These are phyloP conservation scores for Megamerina dolium DNA, from an alignment of 2,888 invertebrate genomes.

Conservation along the genomic window DNA sequence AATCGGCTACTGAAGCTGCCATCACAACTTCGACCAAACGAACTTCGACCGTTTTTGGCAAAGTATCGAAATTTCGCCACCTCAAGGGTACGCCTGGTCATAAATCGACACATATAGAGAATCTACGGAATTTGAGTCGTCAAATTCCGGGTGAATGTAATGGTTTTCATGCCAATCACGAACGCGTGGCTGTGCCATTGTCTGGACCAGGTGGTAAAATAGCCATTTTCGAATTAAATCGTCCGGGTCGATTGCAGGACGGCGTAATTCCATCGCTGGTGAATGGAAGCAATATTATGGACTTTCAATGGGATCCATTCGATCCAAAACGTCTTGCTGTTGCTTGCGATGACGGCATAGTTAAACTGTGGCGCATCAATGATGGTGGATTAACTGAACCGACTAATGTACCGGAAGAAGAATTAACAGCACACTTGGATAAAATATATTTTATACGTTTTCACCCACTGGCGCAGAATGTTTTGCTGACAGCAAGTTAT, in stretches of 20 bases:
- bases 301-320: constrained; percentile 94
- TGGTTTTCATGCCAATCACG: constrained; percentile 83
- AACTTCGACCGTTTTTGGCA: constrained; percentile 80
- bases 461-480: constrained; percentile 82
- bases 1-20: constrained; percentile 50
- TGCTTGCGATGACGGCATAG: constrained; percentile 82
- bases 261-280: constrained; percentile 82
- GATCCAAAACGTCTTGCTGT: constrained; percentile 72
- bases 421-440: constrained; percentile 75
- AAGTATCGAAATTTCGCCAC: constrained; percentile 88
- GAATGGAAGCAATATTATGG: constrained; percentile 83
- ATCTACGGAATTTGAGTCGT: constrained; percentile 81
- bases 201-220: constrained; percentile 88
- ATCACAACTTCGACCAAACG: constrained; percentile 65
- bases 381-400: constrained; percentile 66
- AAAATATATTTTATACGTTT: constrained; percentile 87
- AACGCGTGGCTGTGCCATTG: constrained; percentile 83
- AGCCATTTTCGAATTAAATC: constrained; percentile 75
- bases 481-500: constrained; percentile 83
- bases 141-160: constrained; percentile 93
- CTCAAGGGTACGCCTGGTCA: constrained; percentile 85
- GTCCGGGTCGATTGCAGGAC: constrained; percentile 70
- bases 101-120: constrained; percentile 87
- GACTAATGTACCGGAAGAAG: constrained; percentile 66
- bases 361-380: constrained; percentile 75